Conservation (phyloP, 2,888 invertebrate species). For the Epirrhoe alternata region DNA sequence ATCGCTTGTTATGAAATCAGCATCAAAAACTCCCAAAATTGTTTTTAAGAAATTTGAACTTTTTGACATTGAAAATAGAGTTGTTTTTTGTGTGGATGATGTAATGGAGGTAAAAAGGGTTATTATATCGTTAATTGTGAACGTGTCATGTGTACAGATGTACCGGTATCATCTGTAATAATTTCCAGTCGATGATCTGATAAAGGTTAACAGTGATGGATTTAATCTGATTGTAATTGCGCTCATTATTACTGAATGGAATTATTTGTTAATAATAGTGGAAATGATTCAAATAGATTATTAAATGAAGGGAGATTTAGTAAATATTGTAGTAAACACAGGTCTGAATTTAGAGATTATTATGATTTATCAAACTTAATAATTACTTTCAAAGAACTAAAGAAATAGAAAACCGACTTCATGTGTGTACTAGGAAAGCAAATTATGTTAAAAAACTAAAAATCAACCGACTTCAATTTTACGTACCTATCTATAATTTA, state of each 20-base stretch:
- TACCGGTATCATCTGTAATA: conserved; percentile 21
- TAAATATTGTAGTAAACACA: too few species aligned
- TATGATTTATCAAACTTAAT: too few species aligned
- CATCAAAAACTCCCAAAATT: conserved; percentile 52
- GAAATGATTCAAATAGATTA: not conserved
- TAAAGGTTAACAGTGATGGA: conserved; percentile 16
- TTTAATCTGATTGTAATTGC: conserved; percentile 10
- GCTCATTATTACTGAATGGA: not conserved
- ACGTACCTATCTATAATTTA: too few species aligned
- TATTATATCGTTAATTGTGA: conserved; percentile 45
- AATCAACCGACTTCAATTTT: too few species aligned
- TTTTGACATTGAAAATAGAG: not conserved
- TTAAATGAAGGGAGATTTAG: too few species aligned
- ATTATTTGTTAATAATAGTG: not conserved
- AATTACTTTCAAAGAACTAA: too few species aligned
- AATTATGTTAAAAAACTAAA: too few species aligned
- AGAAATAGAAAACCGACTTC: too few species aligned
- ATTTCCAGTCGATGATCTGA: conserved; percentile 27
- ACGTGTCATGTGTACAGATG: conserved; percentile 28
- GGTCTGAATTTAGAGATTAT: too few species aligned
- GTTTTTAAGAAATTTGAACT: not conserved
- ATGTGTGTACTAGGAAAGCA: too few species aligned
- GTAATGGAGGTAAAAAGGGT: conserved; percentile 57
- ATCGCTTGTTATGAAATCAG: conserved; percentile 35
- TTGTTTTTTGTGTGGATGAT: conserved; percentile 1